Base-by-base conservation (phyloP, 2,113 vertebrate species). In the Eidolon helvum region DNA sequence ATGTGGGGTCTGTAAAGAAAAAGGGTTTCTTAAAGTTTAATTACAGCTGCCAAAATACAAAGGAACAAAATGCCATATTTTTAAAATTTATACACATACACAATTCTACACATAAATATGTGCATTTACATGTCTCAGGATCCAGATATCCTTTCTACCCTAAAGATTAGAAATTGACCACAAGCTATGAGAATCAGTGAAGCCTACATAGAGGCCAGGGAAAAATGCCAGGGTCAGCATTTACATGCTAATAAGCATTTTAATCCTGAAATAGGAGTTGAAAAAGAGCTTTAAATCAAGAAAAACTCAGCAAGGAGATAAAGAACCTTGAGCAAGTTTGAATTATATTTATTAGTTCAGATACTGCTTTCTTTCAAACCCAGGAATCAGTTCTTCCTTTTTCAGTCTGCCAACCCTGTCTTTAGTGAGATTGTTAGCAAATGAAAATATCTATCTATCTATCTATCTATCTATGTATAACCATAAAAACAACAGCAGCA, bases 351-450 rank as follows among this genome's bases (percentile, higher is more conserved):
- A 69, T 35, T 26, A 83, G 10, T 50, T 83, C n/a, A 78, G 19
- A n/a, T 18, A 63, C 22, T 22, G 15, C 28, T 57, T 90, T 83
- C 48, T 86, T 80, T 63, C 68, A 91, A 92, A 78, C n/a, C 28
- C 43, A 96, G 53, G 30, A 87, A 68, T 96, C 75, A 53, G 21
- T 74, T 94, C 33, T 35, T 45, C 45, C 33, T 83, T 79, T 95
- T 87, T 53, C 33, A 69, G 50, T 74, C 21, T 10, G 18, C 72
- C 45, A 92, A 63, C 40, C 18, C 3, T 77, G 3, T 87, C 53
- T 95, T 94, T 12, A 59, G 12, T 53, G 40, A 88, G 63, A 72
- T 50, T 9, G 69, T 65, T 14, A 93, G n/a, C 50, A 92, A 48
- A 24, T 19, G 69, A 40, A 96, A 95, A 84, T 24, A 45, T 45